Conservation (phyloP, 1,140 invertebrate genomes). For the Metopolophium dirhodum region DNA sequence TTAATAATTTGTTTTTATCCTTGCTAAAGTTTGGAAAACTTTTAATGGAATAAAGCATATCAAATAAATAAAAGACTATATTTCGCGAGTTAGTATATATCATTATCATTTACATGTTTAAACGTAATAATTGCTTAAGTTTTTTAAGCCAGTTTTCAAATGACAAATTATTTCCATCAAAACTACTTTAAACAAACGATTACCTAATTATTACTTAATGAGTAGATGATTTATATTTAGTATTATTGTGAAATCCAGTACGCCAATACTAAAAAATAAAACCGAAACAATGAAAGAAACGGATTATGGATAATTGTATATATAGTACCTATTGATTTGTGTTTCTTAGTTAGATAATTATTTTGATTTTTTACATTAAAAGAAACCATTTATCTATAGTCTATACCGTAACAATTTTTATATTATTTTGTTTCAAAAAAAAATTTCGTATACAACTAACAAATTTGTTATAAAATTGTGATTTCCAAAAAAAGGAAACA, state of each 20-base stretch:
- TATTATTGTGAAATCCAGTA: neutral
- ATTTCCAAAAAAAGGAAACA: too few species aligned
- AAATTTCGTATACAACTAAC: neutral
- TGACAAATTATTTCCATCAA: neutral
- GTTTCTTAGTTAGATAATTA: neutral
- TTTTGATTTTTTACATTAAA: neutral
- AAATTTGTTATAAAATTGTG: neutral
- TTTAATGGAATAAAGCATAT: conserved; percentile 9
- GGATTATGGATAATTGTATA: neutral
- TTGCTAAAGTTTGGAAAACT: neutral
- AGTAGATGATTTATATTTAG: neutral
- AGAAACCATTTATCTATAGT: neutral
- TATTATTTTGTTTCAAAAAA: neutral
- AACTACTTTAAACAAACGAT: neutral
- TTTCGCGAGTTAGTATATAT: neutral
- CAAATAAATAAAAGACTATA: neutral
- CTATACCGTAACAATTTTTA: neutral
- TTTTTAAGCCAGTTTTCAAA: neutral
- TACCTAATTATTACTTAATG: neutral
- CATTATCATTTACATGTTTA: conserved; percentile 35
- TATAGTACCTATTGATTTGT: neutral
- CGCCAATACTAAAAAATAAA: neutral
- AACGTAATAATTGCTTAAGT: conserved; percentile 13
- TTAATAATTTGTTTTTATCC: conserved; percentile 13
- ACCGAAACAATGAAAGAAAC: neutral